Evolutionary conservation across 2,888 invertebrate species (phyloP), one percentile per base, ranked within the genome.

Genomic region (Acanthosepion lycidas): DNA sequence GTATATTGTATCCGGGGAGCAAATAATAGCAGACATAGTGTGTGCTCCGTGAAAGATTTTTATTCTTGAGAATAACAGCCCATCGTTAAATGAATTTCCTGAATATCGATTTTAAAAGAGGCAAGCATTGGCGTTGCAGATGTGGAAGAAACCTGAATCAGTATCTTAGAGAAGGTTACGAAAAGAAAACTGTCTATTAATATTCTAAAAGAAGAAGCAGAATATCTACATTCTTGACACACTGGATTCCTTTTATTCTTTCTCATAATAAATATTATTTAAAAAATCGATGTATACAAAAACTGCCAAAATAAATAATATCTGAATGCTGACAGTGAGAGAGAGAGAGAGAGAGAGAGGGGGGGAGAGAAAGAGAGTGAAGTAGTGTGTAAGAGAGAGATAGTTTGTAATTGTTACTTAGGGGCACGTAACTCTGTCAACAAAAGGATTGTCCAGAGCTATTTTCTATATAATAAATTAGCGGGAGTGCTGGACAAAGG

Each of bases 351-450:
- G 42, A 1, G 42, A 42, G 2, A 8, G 8, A 1, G 42, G 2
- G 2, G 0, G 8, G 0, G 6, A 64, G 26, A 64, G 12, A 1
- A 12, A 51, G 6, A 12, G 12, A 51, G 6, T n/a, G n/a, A n/a
- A n/a, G n/a, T n/a, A n/a, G n/a, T n/a, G n/a, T n/a, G n/a, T 6
- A 51, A 51, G 28, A 8, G 18, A n/a, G n/a, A 33, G 78, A 8
- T 20, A 78, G 12, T 78, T 9, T 78, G 15, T 33, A 78, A 78
- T 78, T 78, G 78, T 33, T n/a, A 78, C 78, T 78, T 33, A n/a
- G 78, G 78, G 78, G 78, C 78, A 78, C 78, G 33, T 15, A 78
- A 78, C 78, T n/a, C 78, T 78, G 78, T 78, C 78, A 78, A 78
- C 78, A 78, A 78, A 78, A n/a, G 78, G 33, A 78, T 78, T 78